These are phyloP conservation scores for Toxonevra muliebris DNA, from an alignment of 2,888 invertebrate species.

Conservation along the genomic window DNA sequence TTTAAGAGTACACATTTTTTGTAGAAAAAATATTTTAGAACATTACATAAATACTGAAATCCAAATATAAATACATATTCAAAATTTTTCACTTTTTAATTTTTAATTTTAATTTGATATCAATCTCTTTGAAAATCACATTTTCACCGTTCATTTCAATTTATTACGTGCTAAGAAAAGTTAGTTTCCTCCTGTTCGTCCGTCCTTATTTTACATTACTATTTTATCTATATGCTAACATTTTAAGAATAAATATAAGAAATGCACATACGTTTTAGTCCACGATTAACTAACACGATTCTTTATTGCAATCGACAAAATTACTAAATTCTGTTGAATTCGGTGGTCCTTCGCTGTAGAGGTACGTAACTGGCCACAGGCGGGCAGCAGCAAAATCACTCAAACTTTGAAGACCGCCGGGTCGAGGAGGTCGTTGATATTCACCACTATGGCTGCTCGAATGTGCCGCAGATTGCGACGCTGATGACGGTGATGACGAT, in stretches of 20 bases:
- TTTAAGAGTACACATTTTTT: too few species aligned
- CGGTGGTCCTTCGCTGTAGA: constrained; percentile 82
- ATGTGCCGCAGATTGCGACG: constrained; percentile 38
- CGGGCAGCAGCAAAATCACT: constrained; percentile 66
- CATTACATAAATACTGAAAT: too few species aligned
- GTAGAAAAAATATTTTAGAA: too few species aligned
- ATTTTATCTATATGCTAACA: too few species aligned
- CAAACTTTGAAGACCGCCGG: constrained; percentile 61
- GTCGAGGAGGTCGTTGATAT: constrained; percentile 62
- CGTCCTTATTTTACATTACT: not conserved
- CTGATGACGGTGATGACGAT: constrained; percentile 38
- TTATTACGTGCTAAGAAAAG: too few species aligned
- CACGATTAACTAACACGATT: constrained; percentile 55
- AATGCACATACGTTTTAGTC: too few species aligned
- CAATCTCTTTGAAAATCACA: constrained; percentile 28
- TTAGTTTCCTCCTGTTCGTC: not conserved
- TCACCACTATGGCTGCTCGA: constrained; percentile 47
- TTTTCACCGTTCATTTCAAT: not conserved
- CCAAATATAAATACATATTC: too few species aligned
- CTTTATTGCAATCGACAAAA: constrained; percentile 66
- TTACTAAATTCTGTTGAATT: constrained; percentile 71
- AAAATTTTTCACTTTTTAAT: too few species aligned
- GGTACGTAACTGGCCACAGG: constrained; percentile 82
- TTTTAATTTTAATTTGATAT: too few species aligned
- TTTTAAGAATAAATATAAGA: too few species aligned